Evolutionary conservation across 2,888 invertebrate species (phyloP).

Genomic region (Norana najaformis): DNA sequence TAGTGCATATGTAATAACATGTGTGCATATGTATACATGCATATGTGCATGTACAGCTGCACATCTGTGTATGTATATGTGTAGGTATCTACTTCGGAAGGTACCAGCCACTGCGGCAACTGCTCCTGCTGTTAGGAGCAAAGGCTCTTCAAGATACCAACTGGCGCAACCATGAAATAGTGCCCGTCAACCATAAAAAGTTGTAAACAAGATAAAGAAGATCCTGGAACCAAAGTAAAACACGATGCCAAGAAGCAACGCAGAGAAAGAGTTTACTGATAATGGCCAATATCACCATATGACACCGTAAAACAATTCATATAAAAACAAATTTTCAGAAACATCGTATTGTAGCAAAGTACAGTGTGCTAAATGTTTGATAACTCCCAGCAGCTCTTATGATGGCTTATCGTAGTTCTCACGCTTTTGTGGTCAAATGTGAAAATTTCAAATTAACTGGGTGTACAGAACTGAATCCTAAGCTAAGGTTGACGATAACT

Average conservation of each 20-base stretch:
- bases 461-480: too few relatives aligned
- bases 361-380: background rate
- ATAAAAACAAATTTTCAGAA: background rate
- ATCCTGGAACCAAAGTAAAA: background rate
- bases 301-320: background rate
- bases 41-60: background rate
- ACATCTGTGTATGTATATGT: background rate
- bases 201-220: slow-evolving; percentile 7
- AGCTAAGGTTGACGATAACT: too few relatives aligned
- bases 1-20: background rate
- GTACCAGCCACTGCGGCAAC: background rate
- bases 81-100: slow-evolving; percentile 4
- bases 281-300: background rate
- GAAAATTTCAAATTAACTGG: background rate
- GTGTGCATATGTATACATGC: background rate
- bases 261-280: background rate
- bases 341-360: background rate
- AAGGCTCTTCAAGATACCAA: background rate
- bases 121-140: background rate
- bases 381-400: background rate
- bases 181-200: background rate
- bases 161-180: background rate
- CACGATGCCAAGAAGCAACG: background rate
- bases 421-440: background rate
- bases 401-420: background rate